Evolutionary conservation across 1,140 invertebrate species (phyloP).

Genomic region (Asbolus verrucosus): DNA sequence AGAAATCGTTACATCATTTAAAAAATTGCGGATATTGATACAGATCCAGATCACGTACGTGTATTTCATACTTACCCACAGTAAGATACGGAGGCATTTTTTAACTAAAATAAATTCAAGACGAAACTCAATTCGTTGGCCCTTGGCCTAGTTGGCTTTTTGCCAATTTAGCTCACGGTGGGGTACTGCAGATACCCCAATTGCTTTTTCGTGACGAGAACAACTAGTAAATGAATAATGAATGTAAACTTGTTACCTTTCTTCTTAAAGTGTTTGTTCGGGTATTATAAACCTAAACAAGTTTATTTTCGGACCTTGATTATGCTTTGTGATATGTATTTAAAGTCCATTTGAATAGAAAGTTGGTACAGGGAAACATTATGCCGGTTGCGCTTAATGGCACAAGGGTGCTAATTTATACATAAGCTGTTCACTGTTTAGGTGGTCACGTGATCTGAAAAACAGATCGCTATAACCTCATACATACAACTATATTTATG

Average conservation of each 20-base stretch:
- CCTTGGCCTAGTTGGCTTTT: conserved; percentile 27
- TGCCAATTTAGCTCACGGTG: conserved; percentile 3
- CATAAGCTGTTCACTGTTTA: too few species aligned
- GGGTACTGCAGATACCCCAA: conserved; percentile 19
- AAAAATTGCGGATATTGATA: too few species aligned
- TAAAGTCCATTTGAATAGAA: neutral
- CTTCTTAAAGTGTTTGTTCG: conserved; percentile 12
- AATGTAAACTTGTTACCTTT: conserved; percentile 22
- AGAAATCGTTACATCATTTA: too few species aligned
- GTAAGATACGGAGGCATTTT: too few species aligned
- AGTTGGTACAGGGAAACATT: neutral
- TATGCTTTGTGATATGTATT: conserved; percentile 4
- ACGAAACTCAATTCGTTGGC: neutral
- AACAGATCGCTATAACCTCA: too few species aligned
- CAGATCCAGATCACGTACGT: too few species aligned
- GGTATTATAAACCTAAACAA: conserved; percentile 4
- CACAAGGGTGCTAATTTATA: too few species aligned
- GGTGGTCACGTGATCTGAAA: too few species aligned
- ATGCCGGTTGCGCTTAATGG: neutral
- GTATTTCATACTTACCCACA: too few species aligned
- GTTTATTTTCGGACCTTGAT: conserved; percentile 19
- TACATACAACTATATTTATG: too few species aligned
- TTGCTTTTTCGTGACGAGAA: conserved; percentile 16
- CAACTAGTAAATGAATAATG: conserved; percentile 31
- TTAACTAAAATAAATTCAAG: neutral